Evolutionary conservation across 2,888 invertebrate species (phyloP), one percentile per base, ranked within the genome.

Genomic region (Malacosoma neustria): DNA sequence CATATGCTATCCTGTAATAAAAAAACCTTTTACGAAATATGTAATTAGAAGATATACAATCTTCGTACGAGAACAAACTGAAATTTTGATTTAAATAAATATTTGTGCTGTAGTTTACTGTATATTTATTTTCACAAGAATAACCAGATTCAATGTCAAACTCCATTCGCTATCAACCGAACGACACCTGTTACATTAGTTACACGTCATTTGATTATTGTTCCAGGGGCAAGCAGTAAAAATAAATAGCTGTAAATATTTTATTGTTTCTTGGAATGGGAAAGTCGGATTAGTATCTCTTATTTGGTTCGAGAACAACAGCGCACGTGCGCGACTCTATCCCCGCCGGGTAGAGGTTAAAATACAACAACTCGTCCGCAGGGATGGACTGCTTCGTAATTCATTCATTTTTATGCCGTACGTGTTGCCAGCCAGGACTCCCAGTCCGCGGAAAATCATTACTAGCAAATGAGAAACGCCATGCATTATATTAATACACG

Each of bases 271-370:
- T 54, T 42, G 35, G 46, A 47, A 57, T 61, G 51, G 51, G 64
- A 52, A 61, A 58, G 57, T 53, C 54, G 55, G 46, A 52, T 46
- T 35, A 59, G 47, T 54, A 35, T 46, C 7, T 49, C 62, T 62
- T 65, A 56, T 71, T 69, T 59, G 50, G 50, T 52, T 61, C 43
- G 54, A 50, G 56, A 61, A 64, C 55, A 67, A 66, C 57, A 62
- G 68, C 69, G 71, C 76, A 81, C 79, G 79, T 81, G 80, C 67
- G 65, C 71, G 65, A 57, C 71, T 61, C 51, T 73, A 68, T 75
- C 45, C 56, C 64, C 53, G 57, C 46, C 45, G 58, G 47, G 51
- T 71, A 79, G 61, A 75, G 76, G 70, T 74, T 76, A 75, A 71
- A 72, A 67, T 71, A 70, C 69, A 72, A 65, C 58, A 53, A 46